Base-by-base conservation (phyloP, 2,113 vertebrate species). In the Alectura lathami region DNA sequence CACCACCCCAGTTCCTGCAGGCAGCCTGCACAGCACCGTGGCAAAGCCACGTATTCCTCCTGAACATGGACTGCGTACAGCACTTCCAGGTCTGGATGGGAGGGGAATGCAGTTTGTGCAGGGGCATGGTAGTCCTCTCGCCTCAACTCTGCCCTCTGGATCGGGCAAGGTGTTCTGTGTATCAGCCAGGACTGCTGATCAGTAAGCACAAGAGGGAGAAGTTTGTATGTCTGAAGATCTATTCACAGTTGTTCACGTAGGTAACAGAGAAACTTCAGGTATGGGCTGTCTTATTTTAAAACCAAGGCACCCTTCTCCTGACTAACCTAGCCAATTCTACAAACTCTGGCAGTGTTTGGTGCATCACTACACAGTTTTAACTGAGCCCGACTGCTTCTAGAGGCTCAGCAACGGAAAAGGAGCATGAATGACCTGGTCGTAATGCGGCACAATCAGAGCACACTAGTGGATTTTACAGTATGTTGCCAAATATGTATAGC, bases 11-110 rank as follows among this genome's bases (percentile, higher is more conserved):
- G 62, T 38, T 43, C 29, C 5, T 22, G 26, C 45, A 43, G 42
- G 26, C 14, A 48, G 40, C 24, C 8, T 0, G 0, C 75, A 27
- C n/a, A 5, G 23, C 68, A 6, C 22, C 18, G 68, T 51, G 47
- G 22, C 0, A 0, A 8, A 51, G 34, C 17, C 64, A 17, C 0
- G 0, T 13, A 4, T 13, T 81, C 20, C 36, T 63, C 20, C 67
- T 21, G 50, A 66, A 13, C 0, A 0, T 8, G 20, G 14, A 32
- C 83, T 70, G 42, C 8, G 6, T 53, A 26, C 51, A 45, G 8
- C 29, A 5, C n/a, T 18, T 8, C 6, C 3, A 8, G 51, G 11
- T 51, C 78, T 59, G n/a, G 8, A 11, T 43, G 40, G 56, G 38
- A 51, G 57, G 24, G 45, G 27, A 38, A 43, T 26, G 50, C 27